Conservation (phyloP, 2,888 invertebrate genomes). For the Magallana nippona region DNA sequence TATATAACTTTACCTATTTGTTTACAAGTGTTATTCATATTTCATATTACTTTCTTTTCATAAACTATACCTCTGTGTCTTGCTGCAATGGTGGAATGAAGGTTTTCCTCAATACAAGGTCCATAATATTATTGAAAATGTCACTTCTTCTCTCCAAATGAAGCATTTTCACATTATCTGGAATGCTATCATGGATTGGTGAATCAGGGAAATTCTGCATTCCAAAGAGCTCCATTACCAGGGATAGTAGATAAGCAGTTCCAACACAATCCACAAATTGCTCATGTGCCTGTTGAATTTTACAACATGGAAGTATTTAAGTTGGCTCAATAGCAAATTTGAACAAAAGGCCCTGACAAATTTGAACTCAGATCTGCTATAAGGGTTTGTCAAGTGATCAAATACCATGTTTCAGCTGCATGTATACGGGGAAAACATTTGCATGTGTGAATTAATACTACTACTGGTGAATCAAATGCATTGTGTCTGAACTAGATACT, state of each 20-base stretch:
- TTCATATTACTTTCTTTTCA: not conserved
- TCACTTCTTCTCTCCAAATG: constrained; percentile 25
- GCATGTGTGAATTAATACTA: too few species aligned
- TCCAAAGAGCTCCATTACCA: constrained; percentile 34
- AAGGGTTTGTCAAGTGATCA: too few species aligned
- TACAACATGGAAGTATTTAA: too few species aligned
- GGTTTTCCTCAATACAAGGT: constrained; percentile 6
- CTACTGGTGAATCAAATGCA: not conserved
- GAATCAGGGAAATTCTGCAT: constrained; percentile 43
- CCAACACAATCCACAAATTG: constrained; percentile 48
- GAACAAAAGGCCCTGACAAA: too few species aligned
- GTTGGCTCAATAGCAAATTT: too few species aligned
- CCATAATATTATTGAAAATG: constrained; percentile 19
- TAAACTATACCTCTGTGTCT: constrained; percentile 10
- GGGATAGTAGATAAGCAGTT: constrained; percentile 39
- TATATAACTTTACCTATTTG: not conserved
- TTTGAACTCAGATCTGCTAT: too few species aligned
- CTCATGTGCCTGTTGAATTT: constrained; percentile 47
- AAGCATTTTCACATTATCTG: constrained; percentile 27
- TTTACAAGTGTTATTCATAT: not conserved
- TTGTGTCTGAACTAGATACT: not conserved
- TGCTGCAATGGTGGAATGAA: constrained; percentile 29
- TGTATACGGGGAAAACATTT: too few species aligned
- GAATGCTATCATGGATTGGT: constrained; percentile 24
- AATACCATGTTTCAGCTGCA: too few species aligned